These are phyloP conservation scores for Anniella stebbinsi DNA, from an alignment of 2,797 vertebrate genomes.

Conservation along the genomic window DNA sequence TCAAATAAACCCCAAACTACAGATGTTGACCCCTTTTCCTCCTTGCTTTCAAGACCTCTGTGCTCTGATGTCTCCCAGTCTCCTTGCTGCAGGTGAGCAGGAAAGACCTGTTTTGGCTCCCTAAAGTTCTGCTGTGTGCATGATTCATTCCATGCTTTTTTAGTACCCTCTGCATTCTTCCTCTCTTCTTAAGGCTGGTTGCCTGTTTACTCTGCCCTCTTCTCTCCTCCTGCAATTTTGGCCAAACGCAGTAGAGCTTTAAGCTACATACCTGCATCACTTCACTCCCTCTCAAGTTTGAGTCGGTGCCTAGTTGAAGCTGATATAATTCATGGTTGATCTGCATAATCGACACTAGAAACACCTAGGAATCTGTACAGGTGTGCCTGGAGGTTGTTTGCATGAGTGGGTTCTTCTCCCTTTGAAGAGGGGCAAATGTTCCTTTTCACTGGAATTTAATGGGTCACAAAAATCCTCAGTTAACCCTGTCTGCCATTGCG, in stretches of 20 bases:
- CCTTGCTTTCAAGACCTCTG: conserved; percentile 67
- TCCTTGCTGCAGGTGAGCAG: neutral
- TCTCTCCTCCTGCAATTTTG: neutral
- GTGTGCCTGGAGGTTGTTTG: neutral
- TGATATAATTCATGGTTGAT: neutral
- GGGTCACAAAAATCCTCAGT: neutral
- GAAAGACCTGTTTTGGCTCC: neutral
- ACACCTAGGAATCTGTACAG: neutral
- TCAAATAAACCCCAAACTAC: neutral
- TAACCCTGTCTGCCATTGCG: neutral
- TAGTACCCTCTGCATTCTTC: neutral
- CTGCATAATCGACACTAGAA: neutral
- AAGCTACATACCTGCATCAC: neutral
- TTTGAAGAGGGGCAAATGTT: neutral
- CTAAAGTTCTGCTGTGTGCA: neutral
- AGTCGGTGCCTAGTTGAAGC: neutral
- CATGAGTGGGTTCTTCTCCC: neutral
- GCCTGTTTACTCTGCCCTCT: neutral
- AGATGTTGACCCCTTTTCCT: conserved; percentile 59
- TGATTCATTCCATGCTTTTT: neutral
- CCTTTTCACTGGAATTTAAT: neutral
- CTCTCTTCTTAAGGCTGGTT: neutral
- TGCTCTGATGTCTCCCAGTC: conserved; percentile 48
- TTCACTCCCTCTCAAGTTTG: neutral
- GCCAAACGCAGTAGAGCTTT: neutral